Percentiles rank a stretch among this genome's conserved stretches.
phyloP scores from a whole-genome alignment of 2,113 vertebrate species.

The Tragelaphus strepsiceros region DNA sequence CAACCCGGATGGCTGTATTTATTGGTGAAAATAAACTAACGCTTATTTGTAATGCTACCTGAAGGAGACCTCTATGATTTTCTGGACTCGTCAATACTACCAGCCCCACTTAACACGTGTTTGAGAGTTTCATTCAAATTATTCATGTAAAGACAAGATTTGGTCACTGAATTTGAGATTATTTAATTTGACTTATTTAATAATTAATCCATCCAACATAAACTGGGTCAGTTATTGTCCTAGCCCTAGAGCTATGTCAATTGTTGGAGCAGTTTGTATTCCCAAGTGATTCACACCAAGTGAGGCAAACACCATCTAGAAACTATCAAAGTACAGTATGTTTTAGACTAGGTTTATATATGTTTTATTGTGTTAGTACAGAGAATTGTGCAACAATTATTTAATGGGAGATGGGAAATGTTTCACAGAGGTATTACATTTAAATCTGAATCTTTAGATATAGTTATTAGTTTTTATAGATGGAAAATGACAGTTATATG shows the following conservation, averaged over 20 bases:
- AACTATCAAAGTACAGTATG: not conserved
- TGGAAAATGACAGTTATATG: not conserved
- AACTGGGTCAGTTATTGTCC: not conserved
- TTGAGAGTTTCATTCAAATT: not conserved
- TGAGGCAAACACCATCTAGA: not conserved
- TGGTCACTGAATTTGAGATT: conserved; percentile 35
- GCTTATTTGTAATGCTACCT: too few species aligned
- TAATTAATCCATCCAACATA: not conserved
- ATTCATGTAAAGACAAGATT: not conserved
- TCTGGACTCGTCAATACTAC: too few species aligned
- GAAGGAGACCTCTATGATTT: too few species aligned
- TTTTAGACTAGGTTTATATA: not conserved
- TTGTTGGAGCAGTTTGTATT: not conserved
- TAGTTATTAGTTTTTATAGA: not conserved
- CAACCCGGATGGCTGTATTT: too few species aligned
- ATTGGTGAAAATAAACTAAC: too few species aligned
- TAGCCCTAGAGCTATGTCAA: not conserved
- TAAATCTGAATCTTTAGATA: not conserved
- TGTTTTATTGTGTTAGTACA: not conserved
- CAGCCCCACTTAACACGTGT: too few species aligned
- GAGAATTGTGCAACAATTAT: not conserved
- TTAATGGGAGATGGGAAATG: not conserved
- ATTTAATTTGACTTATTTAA: not conserved
- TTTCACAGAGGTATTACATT: too few species aligned
- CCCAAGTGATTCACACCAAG: not conserved